Evolutionary conservation across 2,797 vertebrate genomes (phyloP).

Genomic region (Sphaeramia orbicularis): DNA sequence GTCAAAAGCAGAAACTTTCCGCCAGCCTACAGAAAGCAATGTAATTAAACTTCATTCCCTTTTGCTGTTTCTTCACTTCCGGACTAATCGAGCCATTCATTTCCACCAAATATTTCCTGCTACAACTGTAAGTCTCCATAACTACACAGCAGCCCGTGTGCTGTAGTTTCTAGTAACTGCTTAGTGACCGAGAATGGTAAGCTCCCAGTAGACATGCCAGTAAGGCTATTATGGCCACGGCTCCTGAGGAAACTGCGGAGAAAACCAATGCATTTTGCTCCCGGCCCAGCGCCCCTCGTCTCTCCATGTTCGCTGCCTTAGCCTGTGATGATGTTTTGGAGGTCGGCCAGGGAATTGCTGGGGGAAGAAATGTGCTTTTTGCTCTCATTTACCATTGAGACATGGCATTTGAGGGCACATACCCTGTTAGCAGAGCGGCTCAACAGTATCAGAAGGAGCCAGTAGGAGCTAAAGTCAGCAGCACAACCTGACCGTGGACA

Average conservation of each 20-base stretch:
- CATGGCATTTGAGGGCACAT: constrained; percentile 60
- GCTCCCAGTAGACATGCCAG: constrained; percentile 67
- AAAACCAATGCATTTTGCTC: constrained; percentile 74
- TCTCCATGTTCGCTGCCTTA: constrained; percentile 53
- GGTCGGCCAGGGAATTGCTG: constrained; percentile 68
- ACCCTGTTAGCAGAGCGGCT: constrained; percentile 64
- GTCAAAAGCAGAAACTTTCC: too few species aligned
- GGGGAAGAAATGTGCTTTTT: constrained; percentile 64
- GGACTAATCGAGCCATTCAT: too few species aligned
- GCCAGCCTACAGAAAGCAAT: too few species aligned
- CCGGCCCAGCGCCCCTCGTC: constrained; percentile 55
- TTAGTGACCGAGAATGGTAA: constrained; percentile 41
- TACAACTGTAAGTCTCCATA: constrained; percentile 22
- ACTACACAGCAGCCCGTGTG: too few species aligned
- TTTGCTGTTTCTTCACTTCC: too few species aligned
- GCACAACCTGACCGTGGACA: constrained; percentile 33
- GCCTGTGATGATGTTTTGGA: constrained; percentile 73
- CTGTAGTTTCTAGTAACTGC: constrained; percentile 47
- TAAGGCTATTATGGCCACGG: constrained; percentile 70
- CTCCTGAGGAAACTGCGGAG: constrained; percentile 70
- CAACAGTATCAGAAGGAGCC: constrained; percentile 56
- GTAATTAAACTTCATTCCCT: too few species aligned
- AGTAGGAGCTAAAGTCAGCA: constrained; percentile 39
- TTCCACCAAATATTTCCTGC: too few species aligned
- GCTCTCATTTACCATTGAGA: constrained; percentile 68